A percentile compares a stretch with the other conserved stretches of the same genome.
These are phyloP conservation scores for Dicerorhinus sumatrensis DNA, from an alignment of 2,113 vertebrate genomes.

Conservation along the genomic window DNA sequence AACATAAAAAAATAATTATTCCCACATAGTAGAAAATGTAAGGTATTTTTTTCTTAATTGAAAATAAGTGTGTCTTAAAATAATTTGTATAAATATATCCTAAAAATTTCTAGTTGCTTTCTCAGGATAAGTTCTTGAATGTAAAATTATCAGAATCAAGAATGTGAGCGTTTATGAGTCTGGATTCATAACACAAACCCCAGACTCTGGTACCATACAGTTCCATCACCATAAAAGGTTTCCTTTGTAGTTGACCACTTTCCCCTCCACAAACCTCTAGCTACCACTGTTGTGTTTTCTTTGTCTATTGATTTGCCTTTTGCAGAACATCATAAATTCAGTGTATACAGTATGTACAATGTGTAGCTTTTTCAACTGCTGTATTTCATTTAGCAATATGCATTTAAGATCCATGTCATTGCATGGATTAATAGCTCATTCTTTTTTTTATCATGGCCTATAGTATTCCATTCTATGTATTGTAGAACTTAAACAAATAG, in stretches of 20 bases:
- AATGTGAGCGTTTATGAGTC: background rate
- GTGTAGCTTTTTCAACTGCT: background rate
- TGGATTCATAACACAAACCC: background rate
- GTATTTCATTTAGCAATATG: background rate
- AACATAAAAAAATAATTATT: background rate
- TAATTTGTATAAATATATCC: background rate
- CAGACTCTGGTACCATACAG: background rate
- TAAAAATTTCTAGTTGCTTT: background rate
- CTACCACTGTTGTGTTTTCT: background rate
- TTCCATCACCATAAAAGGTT: background rate
- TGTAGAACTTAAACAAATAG: too few relatives aligned
- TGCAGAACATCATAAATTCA: background rate
- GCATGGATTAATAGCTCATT: background rate
- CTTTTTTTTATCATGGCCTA: background rate
- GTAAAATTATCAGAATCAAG: background rate
- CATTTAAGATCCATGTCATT: background rate
- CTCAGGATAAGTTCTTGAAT: background rate
- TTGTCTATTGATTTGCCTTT: background rate
- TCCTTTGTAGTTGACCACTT: too few relatives aligned
- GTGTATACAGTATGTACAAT: background rate
- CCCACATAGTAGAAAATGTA: background rate
- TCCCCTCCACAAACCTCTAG: background rate
- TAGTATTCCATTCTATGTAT: background rate
- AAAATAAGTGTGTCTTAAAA: background rate
- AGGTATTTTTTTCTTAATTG: background rate